phyloP scores from a whole-genome alignment of 2,113 vertebrate species.

The Brachyistius frenatus region DNA sequence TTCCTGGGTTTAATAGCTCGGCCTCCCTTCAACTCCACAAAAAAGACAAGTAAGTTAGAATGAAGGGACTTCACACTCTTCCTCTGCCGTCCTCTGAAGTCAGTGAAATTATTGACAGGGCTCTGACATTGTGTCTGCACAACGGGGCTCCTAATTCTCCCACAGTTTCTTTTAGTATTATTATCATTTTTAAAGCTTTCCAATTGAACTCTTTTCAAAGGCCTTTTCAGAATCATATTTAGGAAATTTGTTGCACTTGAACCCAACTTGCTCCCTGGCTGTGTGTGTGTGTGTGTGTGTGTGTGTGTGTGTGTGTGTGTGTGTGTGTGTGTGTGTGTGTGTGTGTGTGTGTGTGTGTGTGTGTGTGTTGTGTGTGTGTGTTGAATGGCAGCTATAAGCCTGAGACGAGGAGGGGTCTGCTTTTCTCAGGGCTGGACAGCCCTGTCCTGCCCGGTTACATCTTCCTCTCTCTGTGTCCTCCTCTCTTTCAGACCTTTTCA shows the following conservation, averaged over 20 bases:
- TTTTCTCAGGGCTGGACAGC: conserved; percentile 72
- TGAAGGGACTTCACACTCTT: conserved; percentile 47
- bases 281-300: conserved; percentile 35
- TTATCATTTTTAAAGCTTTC: conserved; percentile 71
- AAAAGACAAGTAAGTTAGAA: conserved; percentile 58
- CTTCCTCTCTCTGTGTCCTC: conserved; percentile 12
- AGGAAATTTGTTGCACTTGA: conserved; percentile 83
- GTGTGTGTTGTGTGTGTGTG: conserved; percentile 28
- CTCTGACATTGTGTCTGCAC: conserved; percentile 57
- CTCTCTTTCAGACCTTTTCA: conserved; percentile 8
- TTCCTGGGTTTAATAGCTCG: conserved; percentile 65
- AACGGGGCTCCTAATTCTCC: conserved; percentile 63
- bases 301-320: conserved; percentile 20
- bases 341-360: conserved; percentile 19
- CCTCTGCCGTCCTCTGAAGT: conserved; percentile 50
- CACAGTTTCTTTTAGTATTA: conserved; percentile 54
- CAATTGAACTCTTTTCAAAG: conserved; percentile 65
- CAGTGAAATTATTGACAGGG: conserved; percentile 74
- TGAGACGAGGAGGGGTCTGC: conserved; percentile 67
- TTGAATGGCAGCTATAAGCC: conserved; percentile 79
- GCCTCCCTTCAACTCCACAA: conserved; percentile 49
- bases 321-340: conserved; percentile 19
- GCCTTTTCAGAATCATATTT: conserved; percentile 81
- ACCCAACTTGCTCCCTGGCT: conserved; percentile 68
- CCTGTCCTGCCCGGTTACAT: conserved; percentile 48